Conservation (phyloP, 2,888 invertebrate genomes). For the Torymus texanus region DNA sequence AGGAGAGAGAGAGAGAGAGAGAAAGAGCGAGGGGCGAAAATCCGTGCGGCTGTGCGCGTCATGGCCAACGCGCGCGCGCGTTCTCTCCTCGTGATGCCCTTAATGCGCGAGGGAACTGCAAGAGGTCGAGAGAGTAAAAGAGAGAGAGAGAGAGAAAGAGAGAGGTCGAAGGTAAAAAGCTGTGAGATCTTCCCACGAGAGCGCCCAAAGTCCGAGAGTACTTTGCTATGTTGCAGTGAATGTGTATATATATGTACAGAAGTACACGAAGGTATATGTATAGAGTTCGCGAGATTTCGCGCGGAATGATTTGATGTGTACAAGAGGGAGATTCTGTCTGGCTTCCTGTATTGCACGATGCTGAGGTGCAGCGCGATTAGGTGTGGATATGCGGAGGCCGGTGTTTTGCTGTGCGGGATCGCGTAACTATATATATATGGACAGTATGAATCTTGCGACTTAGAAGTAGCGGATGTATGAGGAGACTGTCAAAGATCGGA, state of each 20-base stretch:
- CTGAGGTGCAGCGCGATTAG: too few relatives aligned
- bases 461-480: too few relatives aligned
- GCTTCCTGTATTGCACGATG: too few relatives aligned
- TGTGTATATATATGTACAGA: not conserved
- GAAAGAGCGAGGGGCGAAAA: constrained; percentile 46
- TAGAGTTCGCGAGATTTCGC: too few relatives aligned
- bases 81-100: constrained; percentile 41
- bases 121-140: constrained; percentile 26
- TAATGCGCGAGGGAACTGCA: constrained; percentile 45
- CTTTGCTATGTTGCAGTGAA: not conserved
- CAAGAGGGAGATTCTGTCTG: too few relatives aligned
- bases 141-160: constrained; percentile 52
- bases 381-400: too few relatives aligned
- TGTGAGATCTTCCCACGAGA: constrained; percentile 72
- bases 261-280: too few relatives aligned
- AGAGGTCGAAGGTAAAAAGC: constrained; percentile 66
- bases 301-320: too few relatives aligned
- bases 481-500: too few relatives aligned
- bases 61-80: constrained; percentile 24
- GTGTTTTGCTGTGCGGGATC: too few relatives aligned
- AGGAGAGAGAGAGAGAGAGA: constrained; percentile 58
- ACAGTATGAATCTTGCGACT: too few relatives aligned
- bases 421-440: too few relatives aligned
- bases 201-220: constrained; percentile 24
- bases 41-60: constrained; percentile 48